phyloP scores from a whole-genome alignment of 2,113 vertebrate genomes.

The Amphiprion ocellaris region DNA sequence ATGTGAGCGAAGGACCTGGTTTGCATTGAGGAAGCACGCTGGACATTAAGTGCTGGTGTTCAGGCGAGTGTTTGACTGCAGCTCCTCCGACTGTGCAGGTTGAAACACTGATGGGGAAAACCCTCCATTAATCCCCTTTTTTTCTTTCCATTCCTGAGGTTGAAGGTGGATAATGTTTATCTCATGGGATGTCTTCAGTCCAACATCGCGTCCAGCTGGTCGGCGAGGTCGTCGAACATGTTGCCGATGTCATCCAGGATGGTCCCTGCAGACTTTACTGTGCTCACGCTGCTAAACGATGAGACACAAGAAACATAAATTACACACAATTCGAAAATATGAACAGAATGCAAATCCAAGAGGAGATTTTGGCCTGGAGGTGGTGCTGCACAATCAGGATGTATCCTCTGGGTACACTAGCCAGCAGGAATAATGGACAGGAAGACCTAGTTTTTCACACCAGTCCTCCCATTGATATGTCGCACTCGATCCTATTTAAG shows the following conservation, averaged over 20 bases:
- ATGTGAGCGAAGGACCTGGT: background rate
- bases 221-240: conserved; percentile 93
- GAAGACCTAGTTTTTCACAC: too few species aligned
- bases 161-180: background rate
- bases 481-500: too few species aligned
- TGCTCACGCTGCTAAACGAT: conserved; percentile 43
- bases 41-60: conserved; percentile 44
- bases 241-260: conserved; percentile 97
- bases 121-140: background rate
- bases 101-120: background rate
- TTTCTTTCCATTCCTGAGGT: conserved; percentile 55
- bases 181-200: conserved; percentile 83
- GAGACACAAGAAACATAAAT: background rate
- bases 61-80: background rate
- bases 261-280: conserved; percentile 86
- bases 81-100: background rate
- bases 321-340: too few species aligned
- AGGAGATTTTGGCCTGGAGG: background rate
- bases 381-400: background rate
- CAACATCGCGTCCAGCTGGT: conserved; percentile 91
- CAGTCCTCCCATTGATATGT: too few species aligned
- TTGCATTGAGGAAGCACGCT: background rate
- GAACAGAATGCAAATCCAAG: too few species aligned
- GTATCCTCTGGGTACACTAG: too few species aligned
- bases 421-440: too few species aligned